Base-by-base conservation (phyloP, 2,888 invertebrate genomes). In the Harmothoe impar region DNA sequence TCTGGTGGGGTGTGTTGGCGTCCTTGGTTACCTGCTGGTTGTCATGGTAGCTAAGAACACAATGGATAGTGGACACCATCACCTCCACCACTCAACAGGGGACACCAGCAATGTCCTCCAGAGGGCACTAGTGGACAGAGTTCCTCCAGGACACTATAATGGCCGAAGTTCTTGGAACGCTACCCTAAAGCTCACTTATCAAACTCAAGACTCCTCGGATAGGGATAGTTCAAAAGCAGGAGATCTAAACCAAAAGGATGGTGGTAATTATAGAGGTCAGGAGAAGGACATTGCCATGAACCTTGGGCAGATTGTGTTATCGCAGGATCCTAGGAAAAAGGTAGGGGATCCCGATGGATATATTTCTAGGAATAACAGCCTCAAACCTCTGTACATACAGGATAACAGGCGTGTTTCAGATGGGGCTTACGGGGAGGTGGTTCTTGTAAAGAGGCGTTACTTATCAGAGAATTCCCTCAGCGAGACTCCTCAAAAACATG, bases 311-410 rank as follows among this genome's bases (percentile, higher is more conserved):
- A 29, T 29, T 72, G 29, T 3, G 72, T 72, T 72, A 15, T 3
- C 31, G 0, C 5, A 72, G 25, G 72, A 15, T 72, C 29, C 25
- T 0, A 25, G 72, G 72, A 72, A 29, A 15, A 5, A n/a, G 25
- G 0, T 72, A 5, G 17, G 15, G 20, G 81, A 81, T 5, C 81
- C 81, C 17, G 81, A 33, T 81, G 81, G 81, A 43, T 81, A 23
- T 81, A 23, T 81, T 81, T 81, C 81, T 7, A 33, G n/a, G 81
- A 81, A 81, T 43, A 81, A 81, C 23, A 81, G 81, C 43, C 81
- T 81, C 20, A 81, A 35, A 81, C 81, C 81, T n/a, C 35, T 81
- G 33, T 81, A 23, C 35, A 31, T 31, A 0, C 0, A 15, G 31
- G 77, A 7, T 77, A 35, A 23, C 7, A 33, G 1, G 3, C 0